Conservation (phyloP, 2,888 invertebrate species). For the Trichogramma dendrolimi region DNA sequence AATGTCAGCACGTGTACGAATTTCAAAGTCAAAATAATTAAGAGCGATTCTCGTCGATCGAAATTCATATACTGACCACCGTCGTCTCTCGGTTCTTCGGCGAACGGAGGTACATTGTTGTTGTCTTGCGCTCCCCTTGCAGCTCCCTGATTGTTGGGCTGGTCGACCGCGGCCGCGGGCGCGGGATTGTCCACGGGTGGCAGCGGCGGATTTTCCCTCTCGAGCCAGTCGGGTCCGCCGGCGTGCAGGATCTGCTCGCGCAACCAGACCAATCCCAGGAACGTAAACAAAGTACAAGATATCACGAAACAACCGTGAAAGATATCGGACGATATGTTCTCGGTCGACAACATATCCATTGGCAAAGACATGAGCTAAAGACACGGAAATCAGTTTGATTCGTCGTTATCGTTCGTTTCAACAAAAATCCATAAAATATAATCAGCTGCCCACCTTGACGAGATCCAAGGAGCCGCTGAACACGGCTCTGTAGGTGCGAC, state of each 20-base stretch:
- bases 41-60: too few relatives aligned
- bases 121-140: slow-evolving; percentile 44
- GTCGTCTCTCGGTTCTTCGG: slow-evolving; percentile 43
- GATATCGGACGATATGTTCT: slow-evolving; percentile 88
- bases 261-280: slow-evolving; percentile 95
- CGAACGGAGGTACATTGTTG: slow-evolving; percentile 49
- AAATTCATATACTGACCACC: slow-evolving; percentile 13
- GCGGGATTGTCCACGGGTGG: slow-evolving; percentile 54
- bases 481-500: slow-evolving; percentile 88
- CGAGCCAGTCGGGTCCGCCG: slow-evolving; percentile 95
- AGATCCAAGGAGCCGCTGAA: slow-evolving; percentile 87
- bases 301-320: slow-evolving; percentile 97
- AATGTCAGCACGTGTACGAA: too few relatives aligned
- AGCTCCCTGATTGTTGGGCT: slow-evolving; percentile 36
- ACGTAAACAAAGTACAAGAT: slow-evolving; percentile 90
- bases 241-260: slow-evolving; percentile 97
- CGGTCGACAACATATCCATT: slow-evolving; percentile 87
- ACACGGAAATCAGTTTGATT: background rate
- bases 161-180: slow-evolving; percentile 39
- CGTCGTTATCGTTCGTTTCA: background rate
- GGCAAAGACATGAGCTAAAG: slow-evolving; percentile 70
- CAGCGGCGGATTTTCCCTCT: slow-evolving; percentile 60
- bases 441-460: slow-evolving; percentile 52
- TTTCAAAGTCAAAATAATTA: too few relatives aligned
- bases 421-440: slow-evolving; percentile 5